phyloP scores from a whole-genome alignment of 2,797 vertebrate genomes.

The Clarias laeviceps region DNA sequence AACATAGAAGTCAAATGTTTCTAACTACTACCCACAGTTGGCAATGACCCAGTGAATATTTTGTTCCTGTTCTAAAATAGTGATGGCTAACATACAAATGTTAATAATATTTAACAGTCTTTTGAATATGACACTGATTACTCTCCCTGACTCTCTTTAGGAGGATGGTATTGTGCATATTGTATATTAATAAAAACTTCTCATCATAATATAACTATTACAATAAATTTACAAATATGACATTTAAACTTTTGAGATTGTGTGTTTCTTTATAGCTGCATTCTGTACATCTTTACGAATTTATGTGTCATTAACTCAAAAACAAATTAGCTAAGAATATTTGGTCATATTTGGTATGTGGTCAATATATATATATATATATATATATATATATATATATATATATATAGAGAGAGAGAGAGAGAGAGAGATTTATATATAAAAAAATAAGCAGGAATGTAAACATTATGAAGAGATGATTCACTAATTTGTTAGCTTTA shows the following conservation, averaged over 20 bases:
- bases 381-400: no score
- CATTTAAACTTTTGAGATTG: not conserved
- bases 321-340: not conserved
- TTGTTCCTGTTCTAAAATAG: not conserved
- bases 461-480: not conserved
- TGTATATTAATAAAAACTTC: not conserved
- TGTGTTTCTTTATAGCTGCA: not conserved
- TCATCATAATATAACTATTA: not conserved
- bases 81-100: not conserved
- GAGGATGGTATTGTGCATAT: not conserved
- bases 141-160: not conserved
- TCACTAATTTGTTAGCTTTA: not conserved
- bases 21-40: not conserved
- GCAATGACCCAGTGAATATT: not conserved
- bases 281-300: not conserved
- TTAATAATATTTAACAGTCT: not conserved
- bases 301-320: not conserved
- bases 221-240: not conserved
- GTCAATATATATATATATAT: no score
- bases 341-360: no score
- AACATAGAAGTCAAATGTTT: not conserved
- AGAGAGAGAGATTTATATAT: no score
- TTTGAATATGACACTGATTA: not conserved
- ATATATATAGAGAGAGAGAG: no score
- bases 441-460: not conserved